Conservation (phyloP, 2,888 invertebrate genomes). For the Ornithoptera priamus region DNA sequence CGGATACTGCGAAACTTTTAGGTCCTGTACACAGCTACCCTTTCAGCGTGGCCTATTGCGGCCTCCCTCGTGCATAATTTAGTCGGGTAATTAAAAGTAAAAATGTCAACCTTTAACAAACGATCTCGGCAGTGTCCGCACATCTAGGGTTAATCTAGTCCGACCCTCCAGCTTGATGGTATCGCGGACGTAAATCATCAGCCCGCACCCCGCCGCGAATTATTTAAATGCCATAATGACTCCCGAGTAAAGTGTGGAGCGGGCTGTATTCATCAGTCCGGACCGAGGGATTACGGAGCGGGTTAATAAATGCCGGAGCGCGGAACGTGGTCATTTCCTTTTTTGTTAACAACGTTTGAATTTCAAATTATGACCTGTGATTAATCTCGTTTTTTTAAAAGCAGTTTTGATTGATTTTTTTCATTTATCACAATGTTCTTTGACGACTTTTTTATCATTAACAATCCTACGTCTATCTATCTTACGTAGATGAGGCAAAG, state of each 20-base stretch:
- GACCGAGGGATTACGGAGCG: slow-evolving; percentile 64
- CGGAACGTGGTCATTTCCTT: slow-evolving; percentile 61
- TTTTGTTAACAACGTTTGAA: slow-evolving; percentile 62
- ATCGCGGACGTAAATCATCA: slow-evolving; percentile 59
- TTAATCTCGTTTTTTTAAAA: slow-evolving; percentile 51
- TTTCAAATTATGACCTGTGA: slow-evolving; percentile 67
- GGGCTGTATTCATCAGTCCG: slow-evolving; percentile 70
- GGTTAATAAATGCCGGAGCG: slow-evolving; percentile 71
- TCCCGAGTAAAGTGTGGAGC: slow-evolving; percentile 61
- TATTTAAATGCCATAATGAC: slow-evolving; percentile 80
- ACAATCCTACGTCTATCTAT: no score
- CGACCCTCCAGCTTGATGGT: no score
- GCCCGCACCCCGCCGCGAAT: slow-evolving; percentile 63
- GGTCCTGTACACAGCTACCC: slow-evolving; percentile 19
- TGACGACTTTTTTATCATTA: no score
- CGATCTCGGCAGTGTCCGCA: slow-evolving; percentile 29
- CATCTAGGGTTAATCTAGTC: slow-evolving; percentile 27
- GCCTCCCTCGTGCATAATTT: slow-evolving; percentile 15
- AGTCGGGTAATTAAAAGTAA: slow-evolving; percentile 27
- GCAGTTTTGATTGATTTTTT: background rate
- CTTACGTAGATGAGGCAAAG: no score
- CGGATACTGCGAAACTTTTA: slow-evolving; percentile 17
- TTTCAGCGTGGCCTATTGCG: slow-evolving; percentile 20
- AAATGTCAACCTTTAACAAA: slow-evolving; percentile 20
- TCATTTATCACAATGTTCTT: background rate